Evolutionary conservation across 1,140 invertebrate genomes (phyloP), one percentile per base, ranked within the genome.

Genomic region (Eulimnadia texana): DNA sequence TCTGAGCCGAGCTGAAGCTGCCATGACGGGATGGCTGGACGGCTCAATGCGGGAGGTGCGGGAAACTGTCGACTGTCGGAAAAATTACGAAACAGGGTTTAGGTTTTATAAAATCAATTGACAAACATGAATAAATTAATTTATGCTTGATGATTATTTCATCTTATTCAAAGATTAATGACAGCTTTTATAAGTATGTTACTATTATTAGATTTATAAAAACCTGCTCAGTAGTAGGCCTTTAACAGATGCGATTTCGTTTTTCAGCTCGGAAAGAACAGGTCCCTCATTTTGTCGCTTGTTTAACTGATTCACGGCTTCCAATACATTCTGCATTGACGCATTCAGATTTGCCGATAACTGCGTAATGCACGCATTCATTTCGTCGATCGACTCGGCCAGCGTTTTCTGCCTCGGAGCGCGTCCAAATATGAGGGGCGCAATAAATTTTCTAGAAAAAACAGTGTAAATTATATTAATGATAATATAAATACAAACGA

Each of bases 1-100:
- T 33, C 33, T 51, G 29, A 52, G 33, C 56, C 1, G 58, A 23
- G 23, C 60, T 55, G 33, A 42, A 85, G 74, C 70, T 87, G 85
- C 85, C 85, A 88, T 10, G 82, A 77, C 24, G 85, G 85, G 63
- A 87, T 86, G 1, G 84, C 85, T 10, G 83, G 80, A 3, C 82
- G 82, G 11, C 83, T 80, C 33, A 42, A 6, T 16, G 81, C 76
- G 10, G 78, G 72, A n/a, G 69, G 74, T 10, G 61, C 25, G n/a
- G 85, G 83, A 69, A 87, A 87, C 72, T 87, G 84, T 71, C 85
- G 86, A 65, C 83, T 84, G 29, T 28, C 29, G 13, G 9, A 25
- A 27, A 67, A 55, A 6, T 9, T 42, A 16, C 6, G 16, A 42
- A 42, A 42, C 33, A 42, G 16, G 16, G 6, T 42, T 42, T 16